phyloP scores from a whole-genome alignment of 2,113 vertebrate genomes.

The Phaethornis superciliosus region DNA sequence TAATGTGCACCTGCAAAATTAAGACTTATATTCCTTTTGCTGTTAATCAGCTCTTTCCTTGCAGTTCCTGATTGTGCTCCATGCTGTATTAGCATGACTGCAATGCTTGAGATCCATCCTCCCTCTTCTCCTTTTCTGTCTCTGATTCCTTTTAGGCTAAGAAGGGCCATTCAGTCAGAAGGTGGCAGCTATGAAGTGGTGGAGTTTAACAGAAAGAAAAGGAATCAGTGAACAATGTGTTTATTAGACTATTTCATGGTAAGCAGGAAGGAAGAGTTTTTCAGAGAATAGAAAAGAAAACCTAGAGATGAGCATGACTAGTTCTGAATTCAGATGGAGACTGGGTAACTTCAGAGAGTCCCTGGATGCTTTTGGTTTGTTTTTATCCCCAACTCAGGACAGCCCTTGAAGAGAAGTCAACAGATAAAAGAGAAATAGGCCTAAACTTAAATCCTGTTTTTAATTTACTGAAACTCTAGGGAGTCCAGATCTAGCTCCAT shows the following conservation, averaged over 20 bases:
- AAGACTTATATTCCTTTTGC: constrained; percentile 14
- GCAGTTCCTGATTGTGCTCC: constrained; percentile 40
- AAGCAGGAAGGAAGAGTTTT: not conserved
- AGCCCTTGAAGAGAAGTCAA: not conserved
- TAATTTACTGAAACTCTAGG: not conserved
- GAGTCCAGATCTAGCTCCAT: not conserved
- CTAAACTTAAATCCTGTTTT: not conserved
- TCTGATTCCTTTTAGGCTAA: constrained; percentile 39
- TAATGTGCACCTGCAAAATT: constrained; percentile 10
- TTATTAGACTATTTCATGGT: constrained; percentile 33
- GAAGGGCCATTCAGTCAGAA: constrained; percentile 26
- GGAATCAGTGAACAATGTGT: not conserved
- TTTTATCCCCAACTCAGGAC: not conserved
- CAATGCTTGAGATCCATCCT: not conserved
- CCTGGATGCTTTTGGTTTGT: not conserved
- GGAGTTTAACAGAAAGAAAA: not conserved
- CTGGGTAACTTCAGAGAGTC: not conserved
- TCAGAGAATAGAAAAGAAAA: constrained; percentile 12
- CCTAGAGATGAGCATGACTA: not conserved
- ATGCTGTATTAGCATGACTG: constrained; percentile 10
- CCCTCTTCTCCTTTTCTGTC: not conserved
- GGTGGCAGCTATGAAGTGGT: constrained; percentile 27
- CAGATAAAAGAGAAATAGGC: not conserved
- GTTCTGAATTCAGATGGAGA: not conserved
- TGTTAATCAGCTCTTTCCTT: constrained; percentile 50